Evolutionary conservation across 2,888 invertebrate species (phyloP), one percentile per base, ranked within the genome.

Genomic region (Erebia palarica): DNA sequence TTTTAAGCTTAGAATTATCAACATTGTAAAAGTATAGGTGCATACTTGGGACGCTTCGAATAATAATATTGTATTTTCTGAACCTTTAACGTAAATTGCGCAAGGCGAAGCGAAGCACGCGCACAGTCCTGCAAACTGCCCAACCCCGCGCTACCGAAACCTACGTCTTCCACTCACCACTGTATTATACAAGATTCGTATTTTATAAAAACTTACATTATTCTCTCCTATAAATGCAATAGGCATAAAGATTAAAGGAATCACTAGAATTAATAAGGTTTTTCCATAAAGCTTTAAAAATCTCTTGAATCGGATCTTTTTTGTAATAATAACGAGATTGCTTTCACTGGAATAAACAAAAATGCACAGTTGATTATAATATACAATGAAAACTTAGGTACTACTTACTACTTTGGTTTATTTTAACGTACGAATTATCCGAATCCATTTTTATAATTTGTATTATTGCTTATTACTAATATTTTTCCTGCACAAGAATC

Each of bases 201-300:
- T 21, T 9, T 9, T 42, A 21, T 9, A 42, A 42, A 42, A 42
- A 83, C 86, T 84, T 73, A 88, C 90, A 70, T 82, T 80, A 65
- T 80, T 84, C 16, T 77, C 69, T n/a, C 80, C 81, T 16, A 85
- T 68, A 67, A 86, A 82, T 51, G 77, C 77, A 53, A 91, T 70
- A 0, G 91, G 91, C 44, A 86, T 49, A 16, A 89, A 78, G 58
- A 88, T 3, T 3, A 90, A 7, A n/a, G 89, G 89, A 42, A 82
- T 78, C 18, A 82, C 44, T 1, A 90, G 10, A 47, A 87, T 73
- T 3, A 87, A 76, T 14, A 88, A 64, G 55, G 76, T 80, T 71
- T 84, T 85, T 85, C 85, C 86, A 78, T 90, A 88, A 4, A 84
- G 74, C 69, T 82, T 88, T 59, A 78, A 84, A 73, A 87, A 87